A percentile compares a stretch with the other conserved stretches of the same genome.
phyloP scores from a whole-genome alignment of 2,113 vertebrate genomes.

The Stictonetta naevosa region DNA sequence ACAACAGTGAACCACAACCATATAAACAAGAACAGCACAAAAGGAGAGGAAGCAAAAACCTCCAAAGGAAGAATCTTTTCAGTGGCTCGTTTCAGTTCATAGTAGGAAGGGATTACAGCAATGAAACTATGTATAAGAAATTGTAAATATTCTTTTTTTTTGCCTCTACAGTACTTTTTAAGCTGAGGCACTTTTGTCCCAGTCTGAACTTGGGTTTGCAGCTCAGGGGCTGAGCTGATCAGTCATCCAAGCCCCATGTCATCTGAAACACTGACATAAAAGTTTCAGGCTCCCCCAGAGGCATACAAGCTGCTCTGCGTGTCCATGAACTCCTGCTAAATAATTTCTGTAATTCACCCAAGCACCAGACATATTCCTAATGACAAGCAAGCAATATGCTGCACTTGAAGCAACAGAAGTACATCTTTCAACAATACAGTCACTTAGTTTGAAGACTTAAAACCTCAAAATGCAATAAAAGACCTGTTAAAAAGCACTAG shows the following conservation, averaged over 20 bases:
- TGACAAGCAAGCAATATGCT: background rate
- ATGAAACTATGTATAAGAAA: background rate
- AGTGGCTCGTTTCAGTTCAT: background rate
- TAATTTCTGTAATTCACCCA: background rate
- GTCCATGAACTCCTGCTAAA: background rate
- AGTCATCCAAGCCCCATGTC: background rate
- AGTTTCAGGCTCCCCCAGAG: slow-evolving; percentile 13
- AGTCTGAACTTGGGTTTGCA: background rate
- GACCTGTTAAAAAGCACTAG: background rate
- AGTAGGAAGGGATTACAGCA: background rate
- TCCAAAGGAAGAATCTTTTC: background rate
- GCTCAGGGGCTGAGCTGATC: background rate
- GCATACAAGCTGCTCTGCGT: slow-evolving; percentile 2
- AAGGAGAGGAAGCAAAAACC: background rate
- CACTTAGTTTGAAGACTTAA: background rate
- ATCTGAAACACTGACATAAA: background rate
- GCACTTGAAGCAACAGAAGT: slow-evolving; percentile 28
- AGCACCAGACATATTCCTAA: background rate
- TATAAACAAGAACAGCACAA: background rate
- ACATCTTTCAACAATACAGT: background rate
- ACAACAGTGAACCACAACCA: background rate
- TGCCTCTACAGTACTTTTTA: background rate
- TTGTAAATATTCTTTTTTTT: background rate
- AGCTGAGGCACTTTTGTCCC: background rate
- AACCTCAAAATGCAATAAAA: background rate